Base-by-base conservation (phyloP, 2,113 vertebrate genomes). In the Malurus cyaneus region DNA sequence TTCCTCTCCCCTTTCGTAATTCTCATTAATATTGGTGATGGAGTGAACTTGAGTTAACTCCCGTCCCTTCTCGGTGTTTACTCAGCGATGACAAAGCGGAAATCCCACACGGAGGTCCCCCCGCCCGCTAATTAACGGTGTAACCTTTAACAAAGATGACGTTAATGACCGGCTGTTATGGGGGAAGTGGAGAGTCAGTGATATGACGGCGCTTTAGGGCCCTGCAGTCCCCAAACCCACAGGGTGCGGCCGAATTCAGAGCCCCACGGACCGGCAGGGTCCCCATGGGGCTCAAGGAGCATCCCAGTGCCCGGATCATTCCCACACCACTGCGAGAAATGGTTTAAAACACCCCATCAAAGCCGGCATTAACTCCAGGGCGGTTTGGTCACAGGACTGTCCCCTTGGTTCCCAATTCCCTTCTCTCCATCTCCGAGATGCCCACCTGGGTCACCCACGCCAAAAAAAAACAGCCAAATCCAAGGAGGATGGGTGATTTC, bases 1-100 rank as follows among this genome's bases (percentile, higher is more conserved):
- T 91, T 54, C 42, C 42, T 34, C 36, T 23, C 6, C 21, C 10
- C 8, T 20, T 28, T 20, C 5, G 0, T 36, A 44, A 73, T 29
- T 17, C 11, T 21, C 9, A 0, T 44, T 29, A 36, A 31, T 18
- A 8, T 1, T 2, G 23, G 32, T 29, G 53, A 31, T 0, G 7
- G 61, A 29, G 26, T 56, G 56, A 50, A 79, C 14, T 26, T 47
- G 4, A 11, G 49, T 21, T 49, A 5, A 19, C 47, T n/a, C 42
- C 3, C 0, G 0, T n/a, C 32, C 14, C 25, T 69, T n/a, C 12
- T 44, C 7, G 7, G 4, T 36, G 66, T 78, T 85, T 46, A 25
- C 62, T n/a, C 69, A n/a, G 60, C 4, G 28, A 36, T 9, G 47
- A 41, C 78, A 24, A 34, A 47, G 78, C 4, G 5, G 76, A 41